Percentiles rank a stretch among this genome's conserved stretches.
phyloP scores from a whole-genome alignment of 2,888 invertebrate species.

The Drosophila formosana region DNA sequence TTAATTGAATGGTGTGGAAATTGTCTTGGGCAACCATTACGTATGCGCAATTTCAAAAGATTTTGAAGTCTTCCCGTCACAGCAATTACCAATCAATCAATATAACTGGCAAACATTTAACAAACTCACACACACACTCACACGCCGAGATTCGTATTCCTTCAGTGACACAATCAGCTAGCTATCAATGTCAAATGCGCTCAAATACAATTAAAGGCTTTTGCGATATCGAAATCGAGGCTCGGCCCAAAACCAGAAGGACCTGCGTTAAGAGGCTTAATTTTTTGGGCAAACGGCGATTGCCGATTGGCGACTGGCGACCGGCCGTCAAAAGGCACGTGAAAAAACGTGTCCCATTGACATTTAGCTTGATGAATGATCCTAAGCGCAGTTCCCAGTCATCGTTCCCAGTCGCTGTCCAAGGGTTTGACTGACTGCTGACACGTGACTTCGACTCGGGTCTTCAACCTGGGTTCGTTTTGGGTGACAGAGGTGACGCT shows the following conservation, averaged over 20 bases:
- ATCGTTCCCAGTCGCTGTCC: slow-evolving; percentile 41
- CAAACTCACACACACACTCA: slow-evolving; percentile 13
- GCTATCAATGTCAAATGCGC: slow-evolving; percentile 69
- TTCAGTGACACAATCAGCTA: slow-evolving; percentile 38
- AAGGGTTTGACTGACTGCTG: slow-evolving; percentile 71
- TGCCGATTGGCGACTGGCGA: slow-evolving; percentile 38
- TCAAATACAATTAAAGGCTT: slow-evolving; percentile 74
- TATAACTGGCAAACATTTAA: slow-evolving; percentile 50
- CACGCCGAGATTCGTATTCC: slow-evolving; percentile 23
- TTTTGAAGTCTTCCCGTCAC: slow-evolving; percentile 34
- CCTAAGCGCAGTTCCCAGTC: slow-evolving; percentile 39
- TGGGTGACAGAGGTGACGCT: slow-evolving; percentile 10
- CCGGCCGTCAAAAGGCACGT: slow-evolving; percentile 74
- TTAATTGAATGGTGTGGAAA: slow-evolving; percentile 19
- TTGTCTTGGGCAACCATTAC: not conserved
- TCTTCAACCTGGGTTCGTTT: not conserved
- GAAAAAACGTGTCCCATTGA: slow-evolving; percentile 78
- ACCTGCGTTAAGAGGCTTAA: slow-evolving; percentile 77
- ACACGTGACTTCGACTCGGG: slow-evolving; percentile 65
- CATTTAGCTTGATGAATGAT: slow-evolving; percentile 80
- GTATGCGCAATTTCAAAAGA: slow-evolving; percentile 27
- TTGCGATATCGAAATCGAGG: slow-evolving; percentile 34
- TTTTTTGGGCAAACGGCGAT: slow-evolving; percentile 48
- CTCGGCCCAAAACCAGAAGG: slow-evolving; percentile 28
- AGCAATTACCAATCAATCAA: slow-evolving; percentile 69